Conservation (phyloP, 2,797 vertebrate genomes). For the Darevskia nairensis region DNA sequence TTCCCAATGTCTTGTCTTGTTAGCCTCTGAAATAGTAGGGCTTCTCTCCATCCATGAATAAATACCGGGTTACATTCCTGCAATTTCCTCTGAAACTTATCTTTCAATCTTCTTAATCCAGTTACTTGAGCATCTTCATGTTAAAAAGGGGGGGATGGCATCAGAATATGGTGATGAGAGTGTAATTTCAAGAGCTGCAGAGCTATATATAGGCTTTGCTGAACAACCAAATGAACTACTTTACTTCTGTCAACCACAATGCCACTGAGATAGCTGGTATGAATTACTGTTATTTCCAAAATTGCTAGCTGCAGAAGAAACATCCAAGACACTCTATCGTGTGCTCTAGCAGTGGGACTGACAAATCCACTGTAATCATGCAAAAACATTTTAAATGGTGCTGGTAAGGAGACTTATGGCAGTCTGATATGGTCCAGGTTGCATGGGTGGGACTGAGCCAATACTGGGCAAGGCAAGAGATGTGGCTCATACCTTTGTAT, state of each 20-base stretch:
- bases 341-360: constrained; percentile 35
- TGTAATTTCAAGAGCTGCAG: constrained; percentile 40
- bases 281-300: constrained; percentile 81
- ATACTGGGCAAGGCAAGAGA: neutral
- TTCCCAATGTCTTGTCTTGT: neutral
- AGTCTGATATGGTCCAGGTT: constrained; percentile 18
- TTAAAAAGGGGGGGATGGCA: neutral
- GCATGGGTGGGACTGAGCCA: neutral
- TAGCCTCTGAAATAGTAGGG: neutral
- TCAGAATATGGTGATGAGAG: neutral
- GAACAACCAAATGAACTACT: constrained; percentile 58
- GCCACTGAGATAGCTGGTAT: constrained; percentile 72
- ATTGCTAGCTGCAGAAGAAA: constrained; percentile 74
- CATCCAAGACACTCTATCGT: constrained; percentile 46
- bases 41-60: neutral
- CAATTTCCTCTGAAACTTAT: neutral
- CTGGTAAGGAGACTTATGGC: constrained; percentile 74
- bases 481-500: no score
- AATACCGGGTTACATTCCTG: neutral
- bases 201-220: constrained; percentile 63
- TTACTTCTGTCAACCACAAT: constrained; percentile 75
- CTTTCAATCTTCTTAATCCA: neutral
- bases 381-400: constrained; percentile 70
- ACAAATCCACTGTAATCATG: constrained; percentile 76
- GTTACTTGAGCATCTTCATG: neutral